These are phyloP conservation scores for Burhinus bistriatus DNA, from an alignment of 2,113 vertebrate species.

Conservation along the genomic window DNA sequence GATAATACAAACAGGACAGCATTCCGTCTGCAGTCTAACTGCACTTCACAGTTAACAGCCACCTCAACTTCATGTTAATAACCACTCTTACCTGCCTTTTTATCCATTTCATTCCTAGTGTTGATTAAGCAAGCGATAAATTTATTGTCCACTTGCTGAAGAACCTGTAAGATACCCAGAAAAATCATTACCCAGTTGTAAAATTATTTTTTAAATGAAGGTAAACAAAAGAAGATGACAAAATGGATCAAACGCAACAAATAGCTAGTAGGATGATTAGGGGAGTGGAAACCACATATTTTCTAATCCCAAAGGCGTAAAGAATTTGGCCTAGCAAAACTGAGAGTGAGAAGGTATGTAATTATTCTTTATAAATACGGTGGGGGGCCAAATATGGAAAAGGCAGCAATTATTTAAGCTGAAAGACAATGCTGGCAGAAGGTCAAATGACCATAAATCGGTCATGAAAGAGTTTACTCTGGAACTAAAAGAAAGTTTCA, in stretches of 20 bases:
- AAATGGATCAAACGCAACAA: background rate
- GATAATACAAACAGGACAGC: background rate
- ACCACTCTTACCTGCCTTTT: constrained; percentile 68
- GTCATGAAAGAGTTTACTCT: background rate
- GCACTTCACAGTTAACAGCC: background rate
- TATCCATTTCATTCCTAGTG: constrained; percentile 69
- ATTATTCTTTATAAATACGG: background rate
- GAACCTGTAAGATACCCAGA: constrained; percentile 80
- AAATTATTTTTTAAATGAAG: background rate
- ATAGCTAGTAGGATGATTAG: background rate
- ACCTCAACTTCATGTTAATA: background rate
- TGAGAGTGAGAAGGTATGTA: background rate
- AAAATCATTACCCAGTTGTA: background rate
- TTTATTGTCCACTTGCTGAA: constrained; percentile 97
- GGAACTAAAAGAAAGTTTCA: background rate
- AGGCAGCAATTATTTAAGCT: background rate
- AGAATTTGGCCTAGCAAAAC: background rate
- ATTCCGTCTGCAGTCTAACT: background rate
- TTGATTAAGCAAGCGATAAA: constrained; percentile 96
- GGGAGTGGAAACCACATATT: background rate
- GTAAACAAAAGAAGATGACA: background rate
- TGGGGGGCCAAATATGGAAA: background rate
- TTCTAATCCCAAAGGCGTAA: background rate
- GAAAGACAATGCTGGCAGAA: background rate
- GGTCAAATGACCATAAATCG: background rate